Conservation (phyloP, 2,888 invertebrate species). For the Mechanitis messenoides region DNA sequence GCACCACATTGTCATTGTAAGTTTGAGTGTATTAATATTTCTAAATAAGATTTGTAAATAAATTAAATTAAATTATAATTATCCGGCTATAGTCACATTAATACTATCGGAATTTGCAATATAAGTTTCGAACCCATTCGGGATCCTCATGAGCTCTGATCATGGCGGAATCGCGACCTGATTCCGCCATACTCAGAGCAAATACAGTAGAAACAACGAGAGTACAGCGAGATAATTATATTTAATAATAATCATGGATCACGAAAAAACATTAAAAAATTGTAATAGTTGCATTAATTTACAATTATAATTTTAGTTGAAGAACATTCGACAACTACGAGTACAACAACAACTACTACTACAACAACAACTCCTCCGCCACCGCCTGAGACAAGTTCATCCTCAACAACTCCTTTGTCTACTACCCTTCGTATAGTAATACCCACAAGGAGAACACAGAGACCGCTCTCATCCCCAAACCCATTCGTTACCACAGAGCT, state of each 20-base stretch:
- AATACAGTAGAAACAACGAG: no score
- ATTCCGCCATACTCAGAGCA: no score
- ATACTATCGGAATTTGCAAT: no score
- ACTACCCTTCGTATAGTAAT: constrained; percentile 40
- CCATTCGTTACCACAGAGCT: constrained; percentile 39
- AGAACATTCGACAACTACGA: constrained; percentile 61
- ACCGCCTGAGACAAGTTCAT: constrained; percentile 31
- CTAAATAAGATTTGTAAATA: background rate
- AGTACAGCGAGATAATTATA: no score
- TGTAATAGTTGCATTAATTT: background rate
- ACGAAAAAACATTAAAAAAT: no score
- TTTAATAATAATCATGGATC: no score
- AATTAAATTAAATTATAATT: no score
- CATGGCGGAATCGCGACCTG: no score
- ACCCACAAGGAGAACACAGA: constrained; percentile 42
- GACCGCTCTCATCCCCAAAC: constrained; percentile 39
- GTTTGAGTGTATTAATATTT: constrained; percentile 25
- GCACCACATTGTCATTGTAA: constrained; percentile 84
- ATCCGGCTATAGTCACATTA: no score
- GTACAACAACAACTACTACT: constrained; percentile 34
- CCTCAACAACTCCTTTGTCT: constrained; percentile 32
- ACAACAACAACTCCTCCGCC: constrained; percentile 36
- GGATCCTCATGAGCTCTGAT: no score
- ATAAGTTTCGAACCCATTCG: no score
- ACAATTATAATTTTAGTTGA: constrained; percentile 49